These are phyloP conservation scores for Littorina saxatilis DNA, from an alignment of 1,140 invertebrate genomes.

Conservation along the genomic window DNA sequence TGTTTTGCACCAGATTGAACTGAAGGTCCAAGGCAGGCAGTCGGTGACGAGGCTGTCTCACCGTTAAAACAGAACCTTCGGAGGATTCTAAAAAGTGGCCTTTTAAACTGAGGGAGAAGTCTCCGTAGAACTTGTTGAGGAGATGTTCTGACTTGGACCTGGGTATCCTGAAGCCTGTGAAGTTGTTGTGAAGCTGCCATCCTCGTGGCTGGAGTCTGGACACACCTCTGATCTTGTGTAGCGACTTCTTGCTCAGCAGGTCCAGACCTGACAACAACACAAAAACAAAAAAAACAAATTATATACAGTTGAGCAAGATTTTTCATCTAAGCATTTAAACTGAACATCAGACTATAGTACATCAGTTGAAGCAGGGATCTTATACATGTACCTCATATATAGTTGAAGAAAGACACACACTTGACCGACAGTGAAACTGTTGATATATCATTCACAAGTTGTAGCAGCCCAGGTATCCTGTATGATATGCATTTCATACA, in stretches of 20 bases:
- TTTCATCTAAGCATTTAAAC: background rate
- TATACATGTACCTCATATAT: background rate
- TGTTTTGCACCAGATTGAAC: slow-evolving; percentile 44
- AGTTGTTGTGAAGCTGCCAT: slow-evolving; percentile 32
- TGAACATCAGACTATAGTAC: no score
- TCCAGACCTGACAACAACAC: slow-evolving; percentile 32
- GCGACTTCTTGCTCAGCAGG: slow-evolving; percentile 13
- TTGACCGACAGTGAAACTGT: no score
- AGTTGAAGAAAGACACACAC: no score
- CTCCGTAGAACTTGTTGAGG: slow-evolving; percentile 34
- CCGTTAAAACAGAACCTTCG: slow-evolving; percentile 39
- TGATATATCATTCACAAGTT: no score
- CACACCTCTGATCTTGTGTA: slow-evolving; percentile 17
- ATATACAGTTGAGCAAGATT: no score
- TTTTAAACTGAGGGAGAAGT: slow-evolving; percentile 35
- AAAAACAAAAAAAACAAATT: background rate
- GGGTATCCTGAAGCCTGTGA: slow-evolving; percentile 35
- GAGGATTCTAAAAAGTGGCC: background rate
- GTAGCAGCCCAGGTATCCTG: no score
- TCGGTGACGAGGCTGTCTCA: slow-evolving; percentile 38
- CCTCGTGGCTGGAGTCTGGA: slow-evolving; percentile 37
- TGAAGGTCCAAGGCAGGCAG: slow-evolving; percentile 52
- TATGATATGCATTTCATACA: no score
- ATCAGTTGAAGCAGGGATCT: background rate
- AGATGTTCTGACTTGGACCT: slow-evolving; percentile 10